phyloP scores from a whole-genome alignment of 2,888 invertebrate species.

The Aproaerema taeniolella region DNA sequence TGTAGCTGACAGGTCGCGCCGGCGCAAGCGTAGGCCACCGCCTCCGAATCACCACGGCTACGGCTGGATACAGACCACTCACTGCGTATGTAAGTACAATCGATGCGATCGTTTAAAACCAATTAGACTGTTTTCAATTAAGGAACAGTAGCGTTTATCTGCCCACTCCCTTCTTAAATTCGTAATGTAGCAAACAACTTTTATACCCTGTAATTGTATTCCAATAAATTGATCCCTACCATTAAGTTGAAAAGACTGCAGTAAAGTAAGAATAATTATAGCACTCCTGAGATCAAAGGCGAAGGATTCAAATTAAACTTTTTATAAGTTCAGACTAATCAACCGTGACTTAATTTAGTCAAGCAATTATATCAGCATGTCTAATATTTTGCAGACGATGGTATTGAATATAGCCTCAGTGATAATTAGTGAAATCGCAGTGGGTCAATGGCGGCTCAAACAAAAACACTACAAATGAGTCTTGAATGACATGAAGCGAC shows the following conservation, averaged over 20 bases:
- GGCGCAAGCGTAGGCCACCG: conserved; percentile 8
- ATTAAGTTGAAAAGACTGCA: conserved; percentile 3
- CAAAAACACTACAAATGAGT: conserved; percentile 41
- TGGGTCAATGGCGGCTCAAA: conserved; percentile 55
- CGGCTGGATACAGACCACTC: no score
- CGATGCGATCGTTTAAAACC: conserved; percentile 28
- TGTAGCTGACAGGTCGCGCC: conserved; percentile 11
- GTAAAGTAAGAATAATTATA: conserved; percentile 1
- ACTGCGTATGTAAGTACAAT: no score
- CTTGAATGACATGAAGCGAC: conserved; percentile 33
- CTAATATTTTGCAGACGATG: conserved; percentile 10
- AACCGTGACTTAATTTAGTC: neutral
- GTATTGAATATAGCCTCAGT: conserved; percentile 39
- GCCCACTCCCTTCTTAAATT: conserved; percentile 18
- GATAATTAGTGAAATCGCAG: conserved; percentile 56
- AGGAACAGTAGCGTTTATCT: conserved; percentile 24
- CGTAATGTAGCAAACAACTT: conserved; percentile 11
- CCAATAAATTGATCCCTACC: conserved; percentile 2
- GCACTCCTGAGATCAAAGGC: no score
- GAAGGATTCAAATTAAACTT: conserved; percentile 1
- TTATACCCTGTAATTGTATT: conserved; percentile 14
- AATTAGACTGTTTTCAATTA: conserved; percentile 29
- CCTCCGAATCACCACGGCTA: conserved; percentile 22
- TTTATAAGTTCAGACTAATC: neutral
- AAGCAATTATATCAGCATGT: neutral